These are phyloP conservation scores for Psittacara wagleri DNA, from an alignment of 2,113 vertebrate genomes.

Conservation along the genomic window DNA sequence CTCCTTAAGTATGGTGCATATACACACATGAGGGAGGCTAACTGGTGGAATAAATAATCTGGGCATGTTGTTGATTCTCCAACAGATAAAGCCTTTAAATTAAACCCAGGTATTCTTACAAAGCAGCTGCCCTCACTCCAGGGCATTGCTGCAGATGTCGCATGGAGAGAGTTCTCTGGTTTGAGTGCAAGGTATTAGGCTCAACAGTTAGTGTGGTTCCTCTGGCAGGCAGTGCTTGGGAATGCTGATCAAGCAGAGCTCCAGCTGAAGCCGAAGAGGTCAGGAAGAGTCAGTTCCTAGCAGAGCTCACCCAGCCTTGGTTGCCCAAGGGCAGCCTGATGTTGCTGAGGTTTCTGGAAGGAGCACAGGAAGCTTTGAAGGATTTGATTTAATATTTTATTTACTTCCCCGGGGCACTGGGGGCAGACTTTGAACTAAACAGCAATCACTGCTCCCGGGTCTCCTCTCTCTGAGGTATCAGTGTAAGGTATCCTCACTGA, in stretches of 20 bases:
- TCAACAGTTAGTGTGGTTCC: not conserved
- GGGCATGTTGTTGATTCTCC: not conserved
- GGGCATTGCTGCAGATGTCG: not conserved
- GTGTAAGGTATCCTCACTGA: not conserved
- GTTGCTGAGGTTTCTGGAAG: not conserved
- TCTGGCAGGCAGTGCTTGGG: not conserved
- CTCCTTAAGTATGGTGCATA: not conserved
- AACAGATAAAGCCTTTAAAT: not conserved
- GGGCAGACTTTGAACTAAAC: not conserved
- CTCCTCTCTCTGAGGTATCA: not conserved
- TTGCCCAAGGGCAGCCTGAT: not conserved
- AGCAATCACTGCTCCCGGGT: not conserved
- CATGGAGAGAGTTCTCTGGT: not conserved
- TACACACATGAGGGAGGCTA: not conserved
- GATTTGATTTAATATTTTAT: not conserved
- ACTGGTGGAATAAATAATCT: not conserved
- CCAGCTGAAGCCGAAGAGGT: not conserved
- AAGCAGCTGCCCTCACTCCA: not conserved
- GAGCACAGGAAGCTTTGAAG: not conserved
- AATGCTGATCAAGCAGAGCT: not conserved
- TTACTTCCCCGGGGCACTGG: not conserved
- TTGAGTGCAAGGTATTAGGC: not conserved
- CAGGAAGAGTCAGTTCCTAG: not conserved
- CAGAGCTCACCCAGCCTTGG: not conserved
- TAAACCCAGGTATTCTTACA: not conserved